These are phyloP conservation scores for Andrena trimmerana DNA, from an alignment of 2,888 invertebrate genomes.

Conservation along the genomic window DNA sequence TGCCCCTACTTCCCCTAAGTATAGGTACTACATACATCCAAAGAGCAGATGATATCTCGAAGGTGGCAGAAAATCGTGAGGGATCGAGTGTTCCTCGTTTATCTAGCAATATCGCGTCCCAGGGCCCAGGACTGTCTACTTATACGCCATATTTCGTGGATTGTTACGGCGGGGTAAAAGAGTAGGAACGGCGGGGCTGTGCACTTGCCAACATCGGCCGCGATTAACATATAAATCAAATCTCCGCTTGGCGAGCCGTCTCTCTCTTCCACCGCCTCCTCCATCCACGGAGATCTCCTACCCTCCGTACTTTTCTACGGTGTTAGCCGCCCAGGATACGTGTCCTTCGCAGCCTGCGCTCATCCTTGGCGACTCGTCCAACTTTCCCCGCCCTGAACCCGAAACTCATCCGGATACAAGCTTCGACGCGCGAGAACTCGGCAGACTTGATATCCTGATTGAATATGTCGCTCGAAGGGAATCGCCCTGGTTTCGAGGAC, in stretches of 20 bases:
- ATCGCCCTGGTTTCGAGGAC: slow-evolving; percentile 9
- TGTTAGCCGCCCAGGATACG: slow-evolving; percentile 64
- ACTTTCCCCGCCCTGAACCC: slow-evolving; percentile 44
- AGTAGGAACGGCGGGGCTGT: slow-evolving; percentile 52
- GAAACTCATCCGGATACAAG: slow-evolving; percentile 43
- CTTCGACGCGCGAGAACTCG: slow-evolving; percentile 29
- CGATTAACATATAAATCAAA: slow-evolving; percentile 85
- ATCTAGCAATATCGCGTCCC: slow-evolving; percentile 45
- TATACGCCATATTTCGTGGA: slow-evolving; percentile 71
- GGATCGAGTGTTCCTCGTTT: slow-evolving; percentile 3
- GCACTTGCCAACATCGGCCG: slow-evolving; percentile 73
- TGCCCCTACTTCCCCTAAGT: too few species aligned
- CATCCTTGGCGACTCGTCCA: slow-evolving; percentile 35
- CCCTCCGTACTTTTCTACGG: slow-evolving; percentile 25
- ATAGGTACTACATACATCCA: too few species aligned
- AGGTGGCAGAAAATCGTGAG: background rate
- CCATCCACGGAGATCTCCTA: background rate
- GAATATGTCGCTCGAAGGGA: slow-evolving; percentile 44
- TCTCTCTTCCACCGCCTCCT: slow-evolving; percentile 39
- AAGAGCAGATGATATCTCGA: background rate
- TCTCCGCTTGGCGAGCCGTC: slow-evolving; percentile 63
- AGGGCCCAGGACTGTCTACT: slow-evolving; percentile 56
- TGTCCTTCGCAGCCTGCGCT: slow-evolving; percentile 55
- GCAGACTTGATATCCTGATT: slow-evolving; percentile 35
- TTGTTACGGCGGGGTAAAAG: slow-evolving; percentile 66